A percentile compares a stretch with the other conserved stretches of the same genome.
Evolutionary conservation across 2,888 invertebrate species (phyloP).

Genomic region (Papilio protenor): DNA sequence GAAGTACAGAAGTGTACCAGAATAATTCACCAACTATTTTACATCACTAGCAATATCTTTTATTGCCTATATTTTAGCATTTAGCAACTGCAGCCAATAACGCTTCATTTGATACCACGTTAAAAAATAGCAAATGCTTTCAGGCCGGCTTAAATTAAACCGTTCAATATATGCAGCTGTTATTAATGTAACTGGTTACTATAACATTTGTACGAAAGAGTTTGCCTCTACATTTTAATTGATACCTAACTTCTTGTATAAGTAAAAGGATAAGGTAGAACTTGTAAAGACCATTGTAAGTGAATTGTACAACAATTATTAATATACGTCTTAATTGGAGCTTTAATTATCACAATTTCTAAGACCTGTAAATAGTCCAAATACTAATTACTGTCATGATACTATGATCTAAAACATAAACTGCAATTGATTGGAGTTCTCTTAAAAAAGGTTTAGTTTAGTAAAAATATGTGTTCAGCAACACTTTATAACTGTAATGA

Average conservation of each 20-base stretch:
- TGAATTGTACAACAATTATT: background rate
- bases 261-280: background rate
- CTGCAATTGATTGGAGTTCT: too few relatives aligned
- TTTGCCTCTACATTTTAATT: background rate
- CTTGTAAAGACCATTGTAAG: background rate
- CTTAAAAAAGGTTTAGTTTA: too few relatives aligned
- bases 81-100: constrained; percentile 44
- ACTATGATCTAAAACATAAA: too few relatives aligned
- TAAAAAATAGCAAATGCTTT: constrained; percentile 41
- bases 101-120: constrained; percentile 44
- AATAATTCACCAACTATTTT: background rate
- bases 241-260: background rate
- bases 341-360: background rate
- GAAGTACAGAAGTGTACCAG: constrained; percentile 19
- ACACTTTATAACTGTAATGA: too few relatives aligned
- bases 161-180: constrained; percentile 8
- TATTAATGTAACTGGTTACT: background rate
- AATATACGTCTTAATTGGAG: background rate
- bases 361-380: background rate
- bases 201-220: background rate
- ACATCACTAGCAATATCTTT: constrained; percentile 43
- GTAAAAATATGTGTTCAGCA: too few relatives aligned
- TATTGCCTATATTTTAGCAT: constrained; percentile 44
- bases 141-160: constrained; percentile 35
- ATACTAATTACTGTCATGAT: too few relatives aligned